Conservation (phyloP, 2,888 invertebrate species). For the Branchellion lobata region DNA sequence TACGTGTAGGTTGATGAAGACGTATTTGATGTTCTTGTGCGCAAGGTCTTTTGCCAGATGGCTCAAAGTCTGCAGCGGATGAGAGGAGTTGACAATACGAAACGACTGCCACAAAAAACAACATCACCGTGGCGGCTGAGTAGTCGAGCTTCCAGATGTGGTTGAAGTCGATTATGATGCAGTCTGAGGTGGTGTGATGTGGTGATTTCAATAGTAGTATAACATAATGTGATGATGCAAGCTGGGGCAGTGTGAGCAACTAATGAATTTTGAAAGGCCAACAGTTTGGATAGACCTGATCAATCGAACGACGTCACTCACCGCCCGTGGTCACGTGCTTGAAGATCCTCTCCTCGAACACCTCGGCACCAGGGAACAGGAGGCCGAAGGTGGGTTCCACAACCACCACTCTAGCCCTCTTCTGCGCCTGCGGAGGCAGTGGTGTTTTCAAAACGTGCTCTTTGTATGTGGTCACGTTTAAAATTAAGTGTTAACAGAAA, state of each 20-base stretch:
- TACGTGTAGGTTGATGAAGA: constrained; percentile 37
- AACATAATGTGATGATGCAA: not conserved
- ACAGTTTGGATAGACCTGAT: not conserved
- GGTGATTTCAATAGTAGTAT: not conserved
- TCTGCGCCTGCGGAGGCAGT: no score
- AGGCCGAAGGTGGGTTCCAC: constrained; percentile 46
- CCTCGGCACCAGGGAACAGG: constrained; percentile 48
- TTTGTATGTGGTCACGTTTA: not conserved
- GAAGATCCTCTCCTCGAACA: constrained; percentile 45
- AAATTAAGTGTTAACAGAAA: not conserved
- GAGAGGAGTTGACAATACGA: not conserved
- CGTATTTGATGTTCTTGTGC: constrained; percentile 28
- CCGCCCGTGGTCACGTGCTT: constrained; percentile 37
- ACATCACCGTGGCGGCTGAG: constrained; percentile 28
- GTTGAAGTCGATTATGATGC: constrained; percentile 39
- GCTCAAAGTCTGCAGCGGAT: constrained; percentile 13
- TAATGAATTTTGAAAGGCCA: not conserved
- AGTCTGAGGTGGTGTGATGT: not conserved
- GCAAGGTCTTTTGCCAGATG: constrained; percentile 26
- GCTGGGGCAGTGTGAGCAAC: no score
- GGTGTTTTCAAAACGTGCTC: not conserved
- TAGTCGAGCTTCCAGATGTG: constrained; percentile 39
- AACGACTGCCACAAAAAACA: not conserved
- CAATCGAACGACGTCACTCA: no score
- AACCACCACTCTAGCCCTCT: constrained; percentile 31